phyloP scores from a whole-genome alignment of 35 echinoderm and acorn worm genomes.

The Amphiura filiformis region DNA sequence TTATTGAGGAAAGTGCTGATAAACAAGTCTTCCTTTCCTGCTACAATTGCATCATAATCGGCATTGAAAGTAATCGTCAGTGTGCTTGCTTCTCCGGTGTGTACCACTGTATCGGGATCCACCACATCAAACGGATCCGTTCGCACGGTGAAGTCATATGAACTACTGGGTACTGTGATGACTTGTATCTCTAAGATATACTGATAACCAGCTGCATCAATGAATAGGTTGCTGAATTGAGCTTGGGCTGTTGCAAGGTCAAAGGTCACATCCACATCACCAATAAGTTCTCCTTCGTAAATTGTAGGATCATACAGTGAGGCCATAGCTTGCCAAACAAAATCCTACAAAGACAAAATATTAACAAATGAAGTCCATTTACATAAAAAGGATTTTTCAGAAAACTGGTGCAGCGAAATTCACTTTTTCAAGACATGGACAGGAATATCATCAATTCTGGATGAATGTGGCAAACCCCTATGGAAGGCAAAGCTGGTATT shows the following conservation, averaged over 20 bases:
- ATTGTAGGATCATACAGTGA: slow-evolving; percentile 41
- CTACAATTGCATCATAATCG: slow-evolving; percentile 48
- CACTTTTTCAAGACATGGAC: too few species aligned
- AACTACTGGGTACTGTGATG: slow-evolving; percentile 17
- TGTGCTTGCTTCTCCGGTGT: slow-evolving; percentile 35
- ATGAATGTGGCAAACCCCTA: too few species aligned
- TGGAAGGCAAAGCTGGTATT: too few species aligned
- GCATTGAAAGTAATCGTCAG: slow-evolving; percentile 47
- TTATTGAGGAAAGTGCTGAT: slow-evolving; percentile 64
- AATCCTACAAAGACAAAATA: background rate
- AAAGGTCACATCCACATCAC: slow-evolving; percentile 46
- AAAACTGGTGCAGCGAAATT: too few species aligned
- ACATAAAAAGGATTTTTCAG: background rate
- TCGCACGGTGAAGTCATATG: slow-evolving; percentile 34
- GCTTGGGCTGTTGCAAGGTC: slow-evolving; percentile 59
- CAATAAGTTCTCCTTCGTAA: slow-evolving; percentile 60
- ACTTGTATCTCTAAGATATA: slow-evolving; percentile 59
- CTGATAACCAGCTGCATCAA: slow-evolving; percentile 45
- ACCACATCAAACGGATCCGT: slow-evolving; percentile 66
- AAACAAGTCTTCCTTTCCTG: slow-evolving; percentile 50
- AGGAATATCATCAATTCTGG: too few species aligned
- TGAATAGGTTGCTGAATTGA: slow-evolving; percentile 43
- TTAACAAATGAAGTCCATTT: background rate
- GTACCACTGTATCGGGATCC: background rate
- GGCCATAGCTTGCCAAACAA: slow-evolving; percentile 50